Conservation (phyloP, 2,113 vertebrate genomes). For the Trinectes maculatus region DNA sequence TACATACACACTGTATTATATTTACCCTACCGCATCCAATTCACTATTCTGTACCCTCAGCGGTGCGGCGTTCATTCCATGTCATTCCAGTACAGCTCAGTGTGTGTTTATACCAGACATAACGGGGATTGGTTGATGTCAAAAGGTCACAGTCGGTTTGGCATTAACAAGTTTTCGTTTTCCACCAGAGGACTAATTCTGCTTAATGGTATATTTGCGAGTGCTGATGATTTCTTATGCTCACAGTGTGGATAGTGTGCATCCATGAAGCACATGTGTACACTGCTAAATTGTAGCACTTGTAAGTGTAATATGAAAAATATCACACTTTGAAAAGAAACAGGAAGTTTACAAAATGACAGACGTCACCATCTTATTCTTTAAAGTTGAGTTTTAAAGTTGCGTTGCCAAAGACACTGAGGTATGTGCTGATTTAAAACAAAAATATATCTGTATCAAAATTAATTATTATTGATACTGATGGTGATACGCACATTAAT, state of each 20-base stretch:
- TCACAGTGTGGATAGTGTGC: not conserved
- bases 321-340: too few species aligned
- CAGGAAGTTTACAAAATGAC: too few species aligned
- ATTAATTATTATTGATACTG: too few species aligned
- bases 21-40: slow-evolving; percentile 52
- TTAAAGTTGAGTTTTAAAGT: too few species aligned
- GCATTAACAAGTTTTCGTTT: slow-evolving; percentile 20
- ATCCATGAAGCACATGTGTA: not conserved
- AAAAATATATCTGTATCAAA: too few species aligned
- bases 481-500: too few species aligned
- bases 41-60: slow-evolving; percentile 20
- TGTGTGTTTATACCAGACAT: slow-evolving; percentile 25
- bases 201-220: slow-evolving; percentile 30
- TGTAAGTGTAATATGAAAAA: too few species aligned
- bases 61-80: slow-evolving; percentile 18
- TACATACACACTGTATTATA: slow-evolving; percentile 45
- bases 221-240: slow-evolving; percentile 5
- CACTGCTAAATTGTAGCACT: not conserved
- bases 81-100: slow-evolving; percentile 25
- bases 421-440: too few species aligned
- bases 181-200: slow-evolving; percentile 14
- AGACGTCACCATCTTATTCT: too few species aligned
- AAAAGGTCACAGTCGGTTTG: slow-evolving; percentile 19
- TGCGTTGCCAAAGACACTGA: too few species aligned
- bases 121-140: slow-evolving; percentile 22